These are phyloP conservation scores for Panagrolaimus sp. DNA, from an alignment of 1,140 invertebrate species.

Conservation along the genomic window DNA sequence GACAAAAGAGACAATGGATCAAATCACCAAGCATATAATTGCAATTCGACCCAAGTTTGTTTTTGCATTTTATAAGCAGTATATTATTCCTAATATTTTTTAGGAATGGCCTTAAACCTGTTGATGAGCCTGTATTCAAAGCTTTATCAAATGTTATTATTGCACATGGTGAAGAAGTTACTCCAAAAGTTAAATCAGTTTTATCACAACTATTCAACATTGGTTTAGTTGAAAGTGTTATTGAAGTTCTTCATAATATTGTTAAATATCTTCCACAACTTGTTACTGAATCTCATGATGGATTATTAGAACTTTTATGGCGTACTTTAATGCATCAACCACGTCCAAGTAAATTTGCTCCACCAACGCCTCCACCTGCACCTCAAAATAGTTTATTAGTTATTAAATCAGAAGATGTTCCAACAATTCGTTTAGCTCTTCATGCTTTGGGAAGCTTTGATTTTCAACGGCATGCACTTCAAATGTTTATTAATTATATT, in stretches of 20 bases:
- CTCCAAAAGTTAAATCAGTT: neutral
- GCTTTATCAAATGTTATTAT: slow-evolving; percentile 75
- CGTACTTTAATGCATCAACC: slow-evolving; percentile 34
- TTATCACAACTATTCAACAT: slow-evolving; percentile 5
- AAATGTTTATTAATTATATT: slow-evolving; percentile 54
- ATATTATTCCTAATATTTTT: slow-evolving; percentile 53
- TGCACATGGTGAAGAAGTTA: slow-evolving; percentile 72
- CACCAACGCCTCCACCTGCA: slow-evolving; percentile 32
- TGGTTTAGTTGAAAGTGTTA: slow-evolving; percentile 15
- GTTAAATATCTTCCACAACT: slow-evolving; percentile 78
- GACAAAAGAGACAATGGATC: neutral
- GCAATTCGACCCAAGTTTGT: slow-evolving; percentile 4
- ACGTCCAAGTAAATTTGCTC: slow-evolving; percentile 39
- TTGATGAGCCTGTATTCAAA: slow-evolving; percentile 83
- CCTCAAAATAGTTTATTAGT: slow-evolving; percentile 38
- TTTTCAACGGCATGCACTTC: slow-evolving; percentile 70
- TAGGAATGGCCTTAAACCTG: slow-evolving; percentile 75
- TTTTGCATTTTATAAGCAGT: slow-evolving; percentile 23
- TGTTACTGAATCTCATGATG: slow-evolving; percentile 83
- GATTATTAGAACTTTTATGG: slow-evolving; percentile 62
- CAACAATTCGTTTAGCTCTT: slow-evolving; percentile 80
- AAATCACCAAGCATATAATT: neutral
- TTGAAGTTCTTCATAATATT: slow-evolving; percentile 68
- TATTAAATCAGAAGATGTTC: slow-evolving; percentile 68
- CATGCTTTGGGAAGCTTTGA: slow-evolving; percentile 89